Conservation (phyloP, 2,797 vertebrate species). For the Ptychadena robeensis region DNA sequence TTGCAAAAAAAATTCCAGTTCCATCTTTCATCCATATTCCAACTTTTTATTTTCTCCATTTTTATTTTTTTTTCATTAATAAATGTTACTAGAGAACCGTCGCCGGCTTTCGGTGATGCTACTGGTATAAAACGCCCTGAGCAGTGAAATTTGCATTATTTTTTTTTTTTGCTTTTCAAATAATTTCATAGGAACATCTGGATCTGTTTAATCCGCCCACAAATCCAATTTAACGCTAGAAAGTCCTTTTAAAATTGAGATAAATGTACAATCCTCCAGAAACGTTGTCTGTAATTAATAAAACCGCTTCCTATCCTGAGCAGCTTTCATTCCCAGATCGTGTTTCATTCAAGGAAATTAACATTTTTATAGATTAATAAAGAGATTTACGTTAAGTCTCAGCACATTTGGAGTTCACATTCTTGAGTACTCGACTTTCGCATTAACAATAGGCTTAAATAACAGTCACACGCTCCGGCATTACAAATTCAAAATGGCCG, state of each 20-base stretch:
- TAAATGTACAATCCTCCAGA: not conserved
- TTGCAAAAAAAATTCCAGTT: not conserved
- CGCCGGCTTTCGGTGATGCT: not conserved
- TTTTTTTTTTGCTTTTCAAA: not conserved
- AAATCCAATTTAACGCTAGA: not conserved
- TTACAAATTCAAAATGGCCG: constrained; percentile 48
- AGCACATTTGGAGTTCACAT: not conserved
- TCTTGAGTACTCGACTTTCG: not conserved
- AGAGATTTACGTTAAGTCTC: not conserved
- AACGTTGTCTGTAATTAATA: not conserved
- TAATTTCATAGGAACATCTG: not conserved
- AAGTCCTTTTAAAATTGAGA: not conserved
- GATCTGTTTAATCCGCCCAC: not conserved
- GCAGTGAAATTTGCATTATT: not conserved
- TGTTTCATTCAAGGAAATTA: not conserved
- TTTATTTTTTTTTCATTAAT: not conserved
- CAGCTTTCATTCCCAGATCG: not conserved
- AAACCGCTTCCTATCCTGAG: not conserved
- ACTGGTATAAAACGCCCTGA: constrained; percentile 1
- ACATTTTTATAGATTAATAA: not conserved
- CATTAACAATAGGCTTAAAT: not conserved
- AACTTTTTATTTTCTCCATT: too few relatives aligned
- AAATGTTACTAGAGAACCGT: not conserved
- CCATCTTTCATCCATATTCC: not conserved
- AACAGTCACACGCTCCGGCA: not conserved